phyloP scores from a whole-genome alignment of 2,888 invertebrate genomes.

The Tinea trinotella region DNA sequence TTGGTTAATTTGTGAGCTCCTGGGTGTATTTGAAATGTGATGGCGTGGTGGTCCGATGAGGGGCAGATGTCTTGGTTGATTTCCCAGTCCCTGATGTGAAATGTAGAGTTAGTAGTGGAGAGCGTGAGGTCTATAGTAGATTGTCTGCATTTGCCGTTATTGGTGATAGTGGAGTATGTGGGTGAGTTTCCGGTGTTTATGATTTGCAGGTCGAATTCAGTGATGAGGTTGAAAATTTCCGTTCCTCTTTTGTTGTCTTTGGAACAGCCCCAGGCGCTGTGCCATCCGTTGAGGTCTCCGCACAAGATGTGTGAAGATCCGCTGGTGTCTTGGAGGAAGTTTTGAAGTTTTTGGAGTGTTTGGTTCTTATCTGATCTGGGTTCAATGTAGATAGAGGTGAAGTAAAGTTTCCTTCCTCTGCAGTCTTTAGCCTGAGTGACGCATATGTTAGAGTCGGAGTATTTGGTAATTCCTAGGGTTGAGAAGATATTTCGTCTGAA shows the following conservation, averaged over 20 bases:
- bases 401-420: slow-evolving; percentile 21
- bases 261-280: no score
- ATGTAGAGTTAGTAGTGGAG: background rate
- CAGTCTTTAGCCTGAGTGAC: slow-evolving; percentile 20
- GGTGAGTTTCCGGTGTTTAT: slow-evolving; percentile 26
- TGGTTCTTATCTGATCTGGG: slow-evolving; percentile 21
- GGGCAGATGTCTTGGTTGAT: slow-evolving; percentile 15
- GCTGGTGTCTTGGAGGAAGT: background rate
- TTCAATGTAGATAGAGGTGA: slow-evolving; percentile 26
- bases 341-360: slow-evolving; percentile 18
- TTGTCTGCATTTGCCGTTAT: background rate
- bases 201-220: slow-evolving; percentile 13
- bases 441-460: slow-evolving; percentile 26
- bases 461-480: no score
- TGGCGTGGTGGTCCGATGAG: slow-evolving; percentile 24
- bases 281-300: slow-evolving; percentile 21
- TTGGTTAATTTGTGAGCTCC: no score
- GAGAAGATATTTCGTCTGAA: no score
- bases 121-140: background rate
- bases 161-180: background rate
- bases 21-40: no score
- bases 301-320: slow-evolving; percentile 17
- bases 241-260: slow-evolving; percentile 22
- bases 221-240: background rate
- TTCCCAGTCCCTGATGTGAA: no score